Evolutionary conservation across 2,113 vertebrate species (phyloP), one percentile per base, ranked within the genome.

Genomic region (Sardina pilchardus): DNA sequence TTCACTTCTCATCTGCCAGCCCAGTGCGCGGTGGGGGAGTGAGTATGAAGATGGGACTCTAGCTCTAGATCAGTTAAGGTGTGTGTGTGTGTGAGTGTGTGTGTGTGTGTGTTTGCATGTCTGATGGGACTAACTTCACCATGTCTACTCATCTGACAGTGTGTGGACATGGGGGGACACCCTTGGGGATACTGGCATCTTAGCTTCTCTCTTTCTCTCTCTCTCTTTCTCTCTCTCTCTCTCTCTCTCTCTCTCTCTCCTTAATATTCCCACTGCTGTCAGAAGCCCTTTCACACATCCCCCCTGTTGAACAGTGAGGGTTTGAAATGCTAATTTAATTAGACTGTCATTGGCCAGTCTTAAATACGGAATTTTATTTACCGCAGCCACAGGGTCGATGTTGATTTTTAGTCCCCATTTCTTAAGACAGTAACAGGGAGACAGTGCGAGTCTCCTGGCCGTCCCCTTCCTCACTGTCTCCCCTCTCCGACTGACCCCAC

Each of bases 1-100:
- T 99, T 99, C 97, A 97, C 97, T 97, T 97, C 96, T 98, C 97
- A 95, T 96, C 94, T 95, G 95, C 94, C 94, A 95, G 93, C 92
- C 94, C 93, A 94, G 94, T 92, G 86, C 53, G 21, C 36, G 21
- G 47, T 39, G 67, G 45, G 44, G 87, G 81, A 59, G 81, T 24
- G 19, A 83, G 84, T 85, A 88, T 48, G 36, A 90, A 63, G 89
- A 88, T 87, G 87, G 89, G 90, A 91, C 87, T 86, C 45, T 75
- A 53, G 19, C 83, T 83, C 83, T 84, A 89, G 92, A 90, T 93
- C 90, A 90, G 88, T 89, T 78, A 88, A 90, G 86, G 89, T 88
- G 92, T 71, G 53, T 48, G 42, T 71, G 84, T 39, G 85, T 88
- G 34, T 67, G 81, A 85, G 82, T 53, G 26, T 88, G 47, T 83